Evolutionary conservation across 1,140 invertebrate genomes (phyloP), one percentile per base, ranked within the genome.

Genomic region (Drosophila nikananu): DNA sequence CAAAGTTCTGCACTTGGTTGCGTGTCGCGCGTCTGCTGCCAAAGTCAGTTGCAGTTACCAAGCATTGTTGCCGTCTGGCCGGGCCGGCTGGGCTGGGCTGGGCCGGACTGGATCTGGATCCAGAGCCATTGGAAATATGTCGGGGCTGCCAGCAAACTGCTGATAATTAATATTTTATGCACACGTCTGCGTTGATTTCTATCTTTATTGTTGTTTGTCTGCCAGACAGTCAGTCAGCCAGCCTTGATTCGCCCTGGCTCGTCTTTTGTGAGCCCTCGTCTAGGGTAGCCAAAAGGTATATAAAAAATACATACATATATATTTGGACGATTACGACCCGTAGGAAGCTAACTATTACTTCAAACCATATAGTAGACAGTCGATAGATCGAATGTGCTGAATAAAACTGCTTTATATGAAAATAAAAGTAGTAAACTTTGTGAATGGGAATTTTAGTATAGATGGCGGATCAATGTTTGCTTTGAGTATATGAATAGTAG

Each of bases 91-190:
- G 25, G 12, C 15, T 32, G 59, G 25, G 65, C 44, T 62, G 55
- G 30, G 23, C 68, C 81, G 42, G 27, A 19, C 27, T 30, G 42
- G 42, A 30, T 30, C 35, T 25, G 44, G 60, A 48, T 86, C 75
- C 83, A 79, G 59, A 79, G 65, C 78, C 82, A 86, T 86, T 82
- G 82, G 83, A 80, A 75, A 79, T 86, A 82, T 78, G 82, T 79
- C 37, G 82, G 67, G 67, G 64, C 48, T 77, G 74, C 74, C 80
- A 72, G 80, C 81, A 66, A 90, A 89, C 86, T 83, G 82, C 86
- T 83, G 86, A 91, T 91, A 91, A 91, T 91, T 91, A 91, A 91
- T 91, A 91, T 91, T 91, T 91, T 91, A 91, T 91, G 86, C 86
- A 91, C 86, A 91, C 86, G 86, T 91, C 86, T 91, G 86, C 86